These are phyloP conservation scores for Agonopterix subpropinquella DNA, from an alignment of 2,888 invertebrate genomes.

Conservation along the genomic window DNA sequence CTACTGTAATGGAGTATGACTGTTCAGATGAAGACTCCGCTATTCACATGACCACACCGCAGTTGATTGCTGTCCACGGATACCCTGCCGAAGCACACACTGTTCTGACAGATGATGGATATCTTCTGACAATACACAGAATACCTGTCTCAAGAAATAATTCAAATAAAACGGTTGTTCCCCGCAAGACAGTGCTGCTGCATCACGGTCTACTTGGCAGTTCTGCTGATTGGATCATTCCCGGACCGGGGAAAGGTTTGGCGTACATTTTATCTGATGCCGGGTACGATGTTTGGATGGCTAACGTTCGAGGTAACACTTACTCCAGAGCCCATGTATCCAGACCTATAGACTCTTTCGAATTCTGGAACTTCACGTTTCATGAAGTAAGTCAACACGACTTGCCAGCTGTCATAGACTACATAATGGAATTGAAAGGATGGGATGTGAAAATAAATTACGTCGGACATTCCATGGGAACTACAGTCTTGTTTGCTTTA, in stretches of 20 bases:
- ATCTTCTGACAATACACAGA: slow-evolving; percentile 86
- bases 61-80: slow-evolving; percentile 71
- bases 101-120: slow-evolving; percentile 87
- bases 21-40: slow-evolving; percentile 40
- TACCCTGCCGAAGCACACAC: slow-evolving; percentile 83
- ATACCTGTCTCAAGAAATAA: slow-evolving; percentile 79
- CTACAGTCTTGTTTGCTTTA: slow-evolving; percentile 83
- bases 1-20: slow-evolving; percentile 20
- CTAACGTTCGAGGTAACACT: slow-evolving; percentile 88
- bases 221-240: slow-evolving; percentile 86
- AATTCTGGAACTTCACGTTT: slow-evolving; percentile 88
- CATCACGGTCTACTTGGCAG: slow-evolving; percentile 89
- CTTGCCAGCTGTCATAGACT: slow-evolving; percentile 89
- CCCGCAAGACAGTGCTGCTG: slow-evolving; percentile 77
- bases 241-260: slow-evolving; percentile 78
- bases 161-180: slow-evolving; percentile 23
- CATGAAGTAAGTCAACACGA: slow-evolving; percentile 93
- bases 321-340: slow-evolving; percentile 81
- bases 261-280: slow-evolving; percentile 80
- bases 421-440: slow-evolving; percentile 65
- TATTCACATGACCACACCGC: slow-evolving; percentile 54
- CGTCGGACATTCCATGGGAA: slow-evolving; percentile 95
- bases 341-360: slow-evolving; percentile 65
- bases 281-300: slow-evolving; percentile 89
- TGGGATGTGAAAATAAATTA: slow-evolving; percentile 77